A percentile compares a stretch with the other conserved stretches of the same genome.
These are phyloP conservation scores for Meandrina meandrites DNA, from an alignment of 92 coral and sea anemone genomes.

Conservation along the genomic window DNA sequence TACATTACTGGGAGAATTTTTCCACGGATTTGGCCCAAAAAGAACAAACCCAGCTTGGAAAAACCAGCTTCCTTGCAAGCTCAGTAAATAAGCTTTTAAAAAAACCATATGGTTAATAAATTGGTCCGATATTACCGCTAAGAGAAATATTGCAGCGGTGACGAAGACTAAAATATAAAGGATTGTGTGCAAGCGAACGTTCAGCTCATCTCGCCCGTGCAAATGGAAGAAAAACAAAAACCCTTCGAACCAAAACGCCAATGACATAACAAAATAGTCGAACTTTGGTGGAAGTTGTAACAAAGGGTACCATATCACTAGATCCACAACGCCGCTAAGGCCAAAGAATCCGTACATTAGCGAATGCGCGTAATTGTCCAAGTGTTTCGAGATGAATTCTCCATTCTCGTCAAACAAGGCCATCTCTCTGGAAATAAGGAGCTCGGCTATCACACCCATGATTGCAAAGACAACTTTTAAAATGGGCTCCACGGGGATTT, in stretches of 20 bases:
- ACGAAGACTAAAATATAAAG: conserved; percentile 52
- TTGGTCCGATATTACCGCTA: conserved; percentile 38
- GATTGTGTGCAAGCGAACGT: conserved; percentile 62
- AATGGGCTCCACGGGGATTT: conserved; percentile 47
- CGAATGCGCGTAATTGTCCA: conserved; percentile 49
- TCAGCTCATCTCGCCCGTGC: conserved; percentile 59
- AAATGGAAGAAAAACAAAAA: conserved; percentile 56
- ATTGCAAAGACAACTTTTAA: conserved; percentile 31
- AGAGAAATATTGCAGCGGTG: conserved; percentile 35
- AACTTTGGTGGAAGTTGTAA: conserved; percentile 43
- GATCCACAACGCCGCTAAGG: conserved; percentile 52
- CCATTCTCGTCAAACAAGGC: conserved; percentile 38
- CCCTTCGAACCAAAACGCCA: conserved; percentile 64
- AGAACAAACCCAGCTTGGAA: conserved; percentile 51
- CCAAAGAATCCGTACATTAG: conserved; percentile 62
- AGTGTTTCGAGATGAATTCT: not conserved
- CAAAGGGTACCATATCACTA: conserved; percentile 29
- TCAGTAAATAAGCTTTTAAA: conserved; percentile 35
- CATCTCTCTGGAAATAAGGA: not conserved
- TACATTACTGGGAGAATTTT: conserved; percentile 22
- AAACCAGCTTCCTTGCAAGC: conserved; percentile 66
- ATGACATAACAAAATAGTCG: conserved; percentile 43
- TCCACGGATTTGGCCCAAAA: conserved; percentile 45
- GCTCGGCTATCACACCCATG: conserved; percentile 43
- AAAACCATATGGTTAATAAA: conserved; percentile 27